Base-by-base conservation (phyloP, 2,888 invertebrate genomes). In the Arrhopalites spinosus region DNA sequence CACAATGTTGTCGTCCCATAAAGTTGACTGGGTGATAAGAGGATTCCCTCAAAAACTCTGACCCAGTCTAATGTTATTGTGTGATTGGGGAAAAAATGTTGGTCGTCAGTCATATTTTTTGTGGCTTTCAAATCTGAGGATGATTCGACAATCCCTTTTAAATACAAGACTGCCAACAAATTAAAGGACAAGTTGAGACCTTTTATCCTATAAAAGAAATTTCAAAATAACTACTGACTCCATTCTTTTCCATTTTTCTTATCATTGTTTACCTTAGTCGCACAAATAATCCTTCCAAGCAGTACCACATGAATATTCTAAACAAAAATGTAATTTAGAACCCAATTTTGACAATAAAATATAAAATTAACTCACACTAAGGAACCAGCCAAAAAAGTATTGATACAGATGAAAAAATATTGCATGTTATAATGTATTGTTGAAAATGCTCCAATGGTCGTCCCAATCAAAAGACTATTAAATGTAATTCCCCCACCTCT, bases 111-210 rank as follows among this genome's bases (percentile, higher is more conserved):
- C 8, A 17, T 23, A n/a, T n/a, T n/a, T 8, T 20, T 20, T 56
- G 23, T n/a, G 1, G 20, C 53, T 56, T 20, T n/a, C 13, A 47
- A 47, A 56, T 20, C 53, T 20, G n/a, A 8, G 17, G n/a, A 66
- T 36, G 36, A 0, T 45, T 23, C 30, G 1, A n/a, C 66, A 20
- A 66, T 20, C 5, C 81, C 81, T 66, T 61, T 74, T 1, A 80
- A 25, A 73, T 79, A 78, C 0, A 81, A 68, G n/a, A 78, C 27
- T 11, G 69, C 53, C 0, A 75, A n/a, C 13, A 78, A 3, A 67
- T 81, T 79, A n/a, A 77, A 77, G 0, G 81, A 79, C 2, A 78
- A 74, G 67, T 78, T 81, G 47, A 81, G 64, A n/a, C n/a, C n/a
- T n/a, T n/a, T n/a, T n/a, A n/a, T n/a, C n/a, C n/a, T n/a, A n/a